phyloP scores from a whole-genome alignment of 2,888 invertebrate genomes.

The Acanthococcus lagerstroemiae region DNA sequence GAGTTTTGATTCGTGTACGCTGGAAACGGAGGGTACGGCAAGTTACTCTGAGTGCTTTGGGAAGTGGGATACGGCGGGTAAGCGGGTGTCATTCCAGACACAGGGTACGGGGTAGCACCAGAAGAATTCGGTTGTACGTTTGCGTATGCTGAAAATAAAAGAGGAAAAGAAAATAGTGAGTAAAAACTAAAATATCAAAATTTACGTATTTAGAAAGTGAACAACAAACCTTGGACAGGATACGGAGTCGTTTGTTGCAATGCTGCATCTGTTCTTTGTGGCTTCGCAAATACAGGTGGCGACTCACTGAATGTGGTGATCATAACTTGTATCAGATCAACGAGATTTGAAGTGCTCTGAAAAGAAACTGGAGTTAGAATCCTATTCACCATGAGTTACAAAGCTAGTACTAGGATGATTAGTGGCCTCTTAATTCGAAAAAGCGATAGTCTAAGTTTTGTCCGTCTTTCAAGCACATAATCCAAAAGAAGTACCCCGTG shows the following conservation, averaged over 20 bases:
- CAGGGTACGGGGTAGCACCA: neutral
- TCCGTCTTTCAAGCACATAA: too few species aligned
- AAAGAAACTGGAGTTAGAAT: conserved; percentile 36
- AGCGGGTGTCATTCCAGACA: neutral
- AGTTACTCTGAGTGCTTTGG: neutral
- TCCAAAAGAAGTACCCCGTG: neutral
- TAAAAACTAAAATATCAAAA: neutral
- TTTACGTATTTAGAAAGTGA: too few species aligned
- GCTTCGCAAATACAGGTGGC: conserved; percentile 83
- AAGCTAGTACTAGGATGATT: too few species aligned
- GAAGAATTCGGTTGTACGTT: neutral
- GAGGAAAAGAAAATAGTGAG: too few species aligned
- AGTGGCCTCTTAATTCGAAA: too few species aligned
- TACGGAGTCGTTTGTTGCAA: conserved; percentile 43
- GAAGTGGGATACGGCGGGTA: neutral
- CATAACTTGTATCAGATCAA: conserved; percentile 83
- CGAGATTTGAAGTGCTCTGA: conserved; percentile 69
- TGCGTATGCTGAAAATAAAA: neutral
- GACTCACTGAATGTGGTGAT: conserved; percentile 85
- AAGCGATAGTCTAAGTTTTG: too few species aligned
- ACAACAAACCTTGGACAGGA: conserved; percentile 45
- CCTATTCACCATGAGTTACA: too few species aligned
- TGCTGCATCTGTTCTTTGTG: conserved; percentile 44
- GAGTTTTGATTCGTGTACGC: neutral
- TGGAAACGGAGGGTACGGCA: conserved; percentile 19